These are phyloP conservation scores for Drosophila carrolli DNA, from an alignment of 1,140 invertebrate species.

Conservation along the genomic window DNA sequence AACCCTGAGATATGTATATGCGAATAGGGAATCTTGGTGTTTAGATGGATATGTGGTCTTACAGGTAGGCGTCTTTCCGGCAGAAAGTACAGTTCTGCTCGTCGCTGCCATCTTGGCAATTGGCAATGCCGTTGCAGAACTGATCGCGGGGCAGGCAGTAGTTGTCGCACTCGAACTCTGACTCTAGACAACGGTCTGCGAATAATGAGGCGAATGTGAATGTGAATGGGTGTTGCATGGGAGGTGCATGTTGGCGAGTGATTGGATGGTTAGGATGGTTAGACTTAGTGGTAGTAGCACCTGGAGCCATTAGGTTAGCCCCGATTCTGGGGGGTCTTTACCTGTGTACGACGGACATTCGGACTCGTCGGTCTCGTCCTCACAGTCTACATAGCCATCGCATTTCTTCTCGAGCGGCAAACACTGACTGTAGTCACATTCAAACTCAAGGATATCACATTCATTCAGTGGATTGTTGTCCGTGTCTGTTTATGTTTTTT, in stretches of 20 bases:
- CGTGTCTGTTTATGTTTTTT: slow-evolving; percentile 44
- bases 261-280: slow-evolving; percentile 14
- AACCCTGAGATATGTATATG: background rate
- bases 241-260: background rate
- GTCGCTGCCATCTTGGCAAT: slow-evolving; percentile 91
- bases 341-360: slow-evolving; percentile 85
- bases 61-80: slow-evolving; percentile 78
- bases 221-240: slow-evolving; percentile 10
- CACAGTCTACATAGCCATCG: slow-evolving; percentile 89
- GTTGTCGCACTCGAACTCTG: slow-evolving; percentile 86
- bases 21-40: background rate
- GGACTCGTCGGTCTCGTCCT: slow-evolving; percentile 90
- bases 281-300: slow-evolving; percentile 30
- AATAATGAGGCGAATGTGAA: slow-evolving; percentile 36
- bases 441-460: slow-evolving; percentile 78
- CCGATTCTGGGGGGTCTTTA: slow-evolving; percentile 33
- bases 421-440: slow-evolving; percentile 83
- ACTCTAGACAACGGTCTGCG: slow-evolving; percentile 78
- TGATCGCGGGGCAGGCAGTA: slow-evolving; percentile 89
- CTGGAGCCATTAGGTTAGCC: slow-evolving; percentile 24
- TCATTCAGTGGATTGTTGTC: slow-evolving; percentile 61
- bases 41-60: slow-evolving; percentile 44
- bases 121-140: slow-evolving; percentile 90
- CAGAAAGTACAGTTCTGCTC: slow-evolving; percentile 88
- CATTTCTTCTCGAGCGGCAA: slow-evolving; percentile 87